Evolutionary conservation across 2,888 invertebrate genomes (phyloP), one percentile per base, ranked within the genome.

Genomic region (Euplagia quadripunctaria): DNA sequence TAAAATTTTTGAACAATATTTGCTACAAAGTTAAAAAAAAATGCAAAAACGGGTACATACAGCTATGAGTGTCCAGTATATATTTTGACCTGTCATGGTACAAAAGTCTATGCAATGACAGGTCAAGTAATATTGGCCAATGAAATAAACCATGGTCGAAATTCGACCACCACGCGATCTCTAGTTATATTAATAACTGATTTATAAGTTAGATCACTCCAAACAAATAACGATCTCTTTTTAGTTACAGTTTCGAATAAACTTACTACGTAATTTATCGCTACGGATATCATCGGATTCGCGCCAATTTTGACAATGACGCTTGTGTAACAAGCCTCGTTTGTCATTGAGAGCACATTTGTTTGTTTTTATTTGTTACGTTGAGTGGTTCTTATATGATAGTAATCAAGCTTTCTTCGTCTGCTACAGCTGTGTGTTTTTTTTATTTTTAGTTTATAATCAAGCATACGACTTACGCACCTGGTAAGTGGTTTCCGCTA

Each of bases 251-350:
- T 68, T 43, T 55, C 46, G 67, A 61, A 68, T 64, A 66, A 72
- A 46, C 64, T 64, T 52, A 52, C 42, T 64, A 67, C 17, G 66
- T 70, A 73, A 79, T 79, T 79, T 77, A 67, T 63, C 79, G 73
- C 73, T 52, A 71, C 64, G 41, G 66, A 20, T 51, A 58, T 55
- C 31, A 65, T 73, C 73, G 20, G 61, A 70, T 76, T 76, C 42
- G 52, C 65, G 61, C 64, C 68, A 68, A 71, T 71, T 72, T 73
- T 67, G 64, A 67, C 70, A 68, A 67, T 31, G 67, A 74, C 20
- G 49, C 63, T 52, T 66, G 71, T 46, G 51, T 64, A 68, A 51
- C 49, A 64, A 58, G 65, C 55, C 17, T 67, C 55, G 67, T 67
- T 71, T 68, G 71, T 51, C 43, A 67, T 65, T 64, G 66, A 41